These are phyloP conservation scores for Lepilemur septentrionalis DNA, from an alignment of 2,797 vertebrate species.

Conservation along the genomic window DNA sequence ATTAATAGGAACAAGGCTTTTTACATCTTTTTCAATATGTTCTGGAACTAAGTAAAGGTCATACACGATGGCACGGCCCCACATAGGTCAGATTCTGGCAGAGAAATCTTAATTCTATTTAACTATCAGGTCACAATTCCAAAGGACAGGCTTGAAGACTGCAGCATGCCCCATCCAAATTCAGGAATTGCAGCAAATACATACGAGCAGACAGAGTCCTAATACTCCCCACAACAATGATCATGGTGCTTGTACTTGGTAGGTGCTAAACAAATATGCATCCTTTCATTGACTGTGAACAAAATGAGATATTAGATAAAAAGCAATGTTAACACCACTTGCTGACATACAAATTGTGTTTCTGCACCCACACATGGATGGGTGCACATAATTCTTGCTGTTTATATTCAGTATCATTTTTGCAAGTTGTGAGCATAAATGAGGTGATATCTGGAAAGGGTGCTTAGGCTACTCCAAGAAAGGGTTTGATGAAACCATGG, in stretches of 20 bases:
- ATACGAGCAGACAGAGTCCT: not conserved
- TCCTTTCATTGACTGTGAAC: constrained; percentile 25
- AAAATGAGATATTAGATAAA: constrained; percentile 35
- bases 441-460: constrained; percentile 44
- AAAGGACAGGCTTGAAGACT: not conserved
- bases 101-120: constrained; percentile 41
- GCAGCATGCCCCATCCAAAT: not conserved
- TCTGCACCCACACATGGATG: constrained; percentile 19
- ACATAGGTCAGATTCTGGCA: constrained; percentile 14
- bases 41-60: constrained; percentile 66
- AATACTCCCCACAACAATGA: not conserved
- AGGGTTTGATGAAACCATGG: constrained; percentile 2
- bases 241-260: not conserved
- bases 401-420: constrained; percentile 35
- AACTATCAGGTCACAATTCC: constrained; percentile 28
- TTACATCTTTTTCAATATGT: constrained; percentile 61
- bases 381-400: not conserved
- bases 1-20: constrained; percentile 65
- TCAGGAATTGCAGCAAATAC: not conserved
- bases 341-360: constrained; percentile 54
- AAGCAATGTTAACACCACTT: not conserved
- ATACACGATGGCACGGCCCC: constrained; percentile 21
- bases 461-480: not conserved
- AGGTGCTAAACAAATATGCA: constrained; percentile 42
- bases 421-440: constrained; percentile 32